phyloP scores from a whole-genome alignment of 1,140 invertebrate species.

The Phymorhynchus buccinoides region DNA sequence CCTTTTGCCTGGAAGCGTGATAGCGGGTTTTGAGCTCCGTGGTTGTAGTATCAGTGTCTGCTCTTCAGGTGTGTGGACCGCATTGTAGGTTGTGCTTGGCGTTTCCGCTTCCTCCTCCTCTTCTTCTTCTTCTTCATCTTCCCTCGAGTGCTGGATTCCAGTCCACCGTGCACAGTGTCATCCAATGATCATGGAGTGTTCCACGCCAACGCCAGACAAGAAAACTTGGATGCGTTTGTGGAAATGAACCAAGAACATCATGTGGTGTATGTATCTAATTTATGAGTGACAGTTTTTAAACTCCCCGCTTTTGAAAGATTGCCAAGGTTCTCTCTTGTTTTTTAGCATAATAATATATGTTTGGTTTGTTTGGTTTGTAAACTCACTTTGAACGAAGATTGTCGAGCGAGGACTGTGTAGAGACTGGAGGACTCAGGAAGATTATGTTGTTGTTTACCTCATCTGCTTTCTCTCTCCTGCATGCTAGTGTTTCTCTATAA shows the following conservation, averaged over 20 bases:
- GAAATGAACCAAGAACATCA: neutral
- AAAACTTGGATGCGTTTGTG: neutral
- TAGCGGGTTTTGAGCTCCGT: neutral
- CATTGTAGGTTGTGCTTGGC: neutral
- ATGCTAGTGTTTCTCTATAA: neutral
- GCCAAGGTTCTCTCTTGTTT: neutral
- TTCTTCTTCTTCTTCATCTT: too few species aligned
- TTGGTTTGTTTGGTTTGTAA: neutral
- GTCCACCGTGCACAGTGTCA: neutral
- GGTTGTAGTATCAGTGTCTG: neutral
- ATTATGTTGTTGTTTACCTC: conserved; percentile 2
- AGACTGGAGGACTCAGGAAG: conserved; percentile 2
- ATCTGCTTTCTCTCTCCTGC: neutral
- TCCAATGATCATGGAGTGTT: neutral
- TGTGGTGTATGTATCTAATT: neutral
- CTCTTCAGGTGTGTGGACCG: neutral
- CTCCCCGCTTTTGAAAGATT: neutral
- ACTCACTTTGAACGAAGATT: neutral
- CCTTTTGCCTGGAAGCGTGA: neutral
- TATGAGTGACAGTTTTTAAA: neutral
- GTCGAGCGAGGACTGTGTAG: neutral
- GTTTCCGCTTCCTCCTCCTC: too few species aligned
- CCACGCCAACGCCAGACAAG: neutral
- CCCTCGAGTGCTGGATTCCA: neutral
- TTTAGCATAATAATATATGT: neutral